Percentiles rank a stretch among this genome's conserved stretches.
phyloP scores from a whole-genome alignment of 2,113 vertebrate genomes.

The Trachemys scripta region DNA sequence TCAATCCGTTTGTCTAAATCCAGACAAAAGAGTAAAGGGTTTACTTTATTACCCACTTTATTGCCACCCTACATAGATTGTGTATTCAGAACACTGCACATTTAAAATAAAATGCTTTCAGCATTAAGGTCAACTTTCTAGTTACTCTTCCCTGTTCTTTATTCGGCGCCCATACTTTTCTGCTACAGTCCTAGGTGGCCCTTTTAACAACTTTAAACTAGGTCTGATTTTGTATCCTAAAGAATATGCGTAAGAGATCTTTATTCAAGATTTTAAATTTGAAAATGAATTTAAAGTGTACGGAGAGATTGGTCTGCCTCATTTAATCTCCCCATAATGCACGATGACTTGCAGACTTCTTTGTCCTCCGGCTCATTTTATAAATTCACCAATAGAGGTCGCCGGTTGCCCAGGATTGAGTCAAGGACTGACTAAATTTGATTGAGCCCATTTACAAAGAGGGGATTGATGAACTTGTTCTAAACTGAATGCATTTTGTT shows the following conservation, averaged over 20 bases:
- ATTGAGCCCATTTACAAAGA: not conserved
- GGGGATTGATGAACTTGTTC: not conserved
- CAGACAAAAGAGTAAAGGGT: not conserved
- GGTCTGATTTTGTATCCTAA: not conserved
- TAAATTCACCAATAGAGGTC: slow-evolving; percentile 76
- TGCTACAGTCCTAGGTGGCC: not conserved
- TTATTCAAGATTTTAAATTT: not conserved
- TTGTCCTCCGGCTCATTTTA: slow-evolving; percentile 34
- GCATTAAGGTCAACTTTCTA: not conserved
- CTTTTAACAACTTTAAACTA: fast-evolving
- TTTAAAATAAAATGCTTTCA: not conserved
- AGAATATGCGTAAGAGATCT: not conserved
- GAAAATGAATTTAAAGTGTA: not conserved
- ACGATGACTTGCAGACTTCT: not conserved
- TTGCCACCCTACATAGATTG: too few species aligned
- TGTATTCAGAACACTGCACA: not conserved
- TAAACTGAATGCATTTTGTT: not conserved
- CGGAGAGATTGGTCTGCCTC: not conserved
- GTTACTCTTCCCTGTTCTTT: not conserved
- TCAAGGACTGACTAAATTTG: not conserved
- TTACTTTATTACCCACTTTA: not conserved
- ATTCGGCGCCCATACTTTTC: not conserved
- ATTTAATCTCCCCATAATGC: fast-evolving
- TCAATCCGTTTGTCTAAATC: not conserved
- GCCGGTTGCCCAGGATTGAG: slow-evolving; percentile 69